Evolutionary conservation across 2,888 invertebrate species (phyloP).

Genomic region (Selenia dentaria): DNA sequence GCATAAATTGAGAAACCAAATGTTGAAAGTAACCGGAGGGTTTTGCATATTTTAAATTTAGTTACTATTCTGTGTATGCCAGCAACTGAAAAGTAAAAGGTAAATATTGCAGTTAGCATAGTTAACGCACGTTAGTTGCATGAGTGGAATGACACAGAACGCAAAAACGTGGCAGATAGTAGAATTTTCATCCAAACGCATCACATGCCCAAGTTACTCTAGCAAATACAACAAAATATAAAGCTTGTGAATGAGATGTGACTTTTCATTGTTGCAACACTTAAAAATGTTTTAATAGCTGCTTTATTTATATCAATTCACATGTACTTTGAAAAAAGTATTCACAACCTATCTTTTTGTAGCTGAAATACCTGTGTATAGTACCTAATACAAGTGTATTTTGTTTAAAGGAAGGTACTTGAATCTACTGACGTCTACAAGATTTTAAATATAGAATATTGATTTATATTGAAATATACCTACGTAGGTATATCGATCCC

Average conservation of each 20-base stretch:
- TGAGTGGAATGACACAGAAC: constrained; percentile 60
- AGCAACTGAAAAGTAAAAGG: constrained; percentile 45
- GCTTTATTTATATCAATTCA: too few relatives aligned
- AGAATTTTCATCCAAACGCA: constrained; percentile 55
- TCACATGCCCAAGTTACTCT: constrained; percentile 35
- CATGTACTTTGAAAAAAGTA: too few relatives aligned
- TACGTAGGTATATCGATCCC: constrained; percentile 38
- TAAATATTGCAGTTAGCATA: constrained; percentile 59
- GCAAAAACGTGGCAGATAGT: constrained; percentile 56
- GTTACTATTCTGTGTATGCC: constrained; percentile 59
- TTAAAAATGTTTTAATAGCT: constrained; percentile 2
- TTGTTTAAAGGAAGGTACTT: constrained; percentile 7
- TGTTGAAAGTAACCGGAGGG: constrained; percentile 67
- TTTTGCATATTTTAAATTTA: constrained; percentile 79
- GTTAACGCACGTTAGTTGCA: constrained; percentile 47
- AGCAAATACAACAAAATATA: constrained; percentile 19
- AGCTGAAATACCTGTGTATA: too few relatives aligned
- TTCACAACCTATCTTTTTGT: too few relatives aligned
- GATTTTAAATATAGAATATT: constrained; percentile 17
- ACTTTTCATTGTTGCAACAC: constrained; percentile 15
- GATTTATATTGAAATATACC: constrained; percentile 1
- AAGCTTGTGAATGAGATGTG: constrained; percentile 27
- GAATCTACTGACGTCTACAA: constrained; percentile 19
- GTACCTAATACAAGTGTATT: too few relatives aligned
- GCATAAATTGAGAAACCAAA: constrained; percentile 75